Percentiles rank a stretch among this genome's conserved stretches.
phyloP scores from a whole-genome alignment of 2,113 vertebrate species.

The Vulpes lagopus region DNA sequence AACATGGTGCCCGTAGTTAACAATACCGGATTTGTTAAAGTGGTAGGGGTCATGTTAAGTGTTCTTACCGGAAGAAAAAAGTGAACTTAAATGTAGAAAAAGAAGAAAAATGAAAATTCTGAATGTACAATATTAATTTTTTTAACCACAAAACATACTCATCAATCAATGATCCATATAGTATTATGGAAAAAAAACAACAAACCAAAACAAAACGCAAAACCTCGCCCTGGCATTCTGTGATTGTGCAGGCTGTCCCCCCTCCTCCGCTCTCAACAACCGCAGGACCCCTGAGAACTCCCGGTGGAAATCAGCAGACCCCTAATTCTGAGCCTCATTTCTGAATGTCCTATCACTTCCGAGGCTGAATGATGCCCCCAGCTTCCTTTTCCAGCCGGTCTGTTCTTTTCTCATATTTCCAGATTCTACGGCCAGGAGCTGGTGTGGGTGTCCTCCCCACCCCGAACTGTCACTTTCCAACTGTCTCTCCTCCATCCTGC shows the following conservation, averaged over 20 bases:
- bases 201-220: not conserved
- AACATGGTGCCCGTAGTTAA: not conserved
- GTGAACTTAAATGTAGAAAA: not conserved
- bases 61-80: not conserved
- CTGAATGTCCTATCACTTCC: not conserved
- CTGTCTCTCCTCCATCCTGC: not conserved
- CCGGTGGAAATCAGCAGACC: not conserved
- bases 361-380: not conserved
- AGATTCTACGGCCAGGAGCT: not conserved
- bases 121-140: not conserved
- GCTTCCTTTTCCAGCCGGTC: too few species aligned
- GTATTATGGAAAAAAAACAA: not conserved
- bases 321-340: not conserved
- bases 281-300: not conserved
- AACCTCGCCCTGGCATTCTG: not conserved
- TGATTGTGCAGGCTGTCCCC: not conserved
- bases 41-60: not conserved
- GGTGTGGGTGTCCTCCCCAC: not conserved
- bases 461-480: not conserved
- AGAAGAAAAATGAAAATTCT: slow-evolving; percentile 14
- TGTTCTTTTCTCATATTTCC: not conserved
- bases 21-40: not conserved
- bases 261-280: not conserved
- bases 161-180: not conserved
- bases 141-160: not conserved